Evolutionary conservation across 1,140 invertebrate genomes (phyloP), one percentile per base, ranked within the genome.

Genomic region (Nylanderia fulva): DNA sequence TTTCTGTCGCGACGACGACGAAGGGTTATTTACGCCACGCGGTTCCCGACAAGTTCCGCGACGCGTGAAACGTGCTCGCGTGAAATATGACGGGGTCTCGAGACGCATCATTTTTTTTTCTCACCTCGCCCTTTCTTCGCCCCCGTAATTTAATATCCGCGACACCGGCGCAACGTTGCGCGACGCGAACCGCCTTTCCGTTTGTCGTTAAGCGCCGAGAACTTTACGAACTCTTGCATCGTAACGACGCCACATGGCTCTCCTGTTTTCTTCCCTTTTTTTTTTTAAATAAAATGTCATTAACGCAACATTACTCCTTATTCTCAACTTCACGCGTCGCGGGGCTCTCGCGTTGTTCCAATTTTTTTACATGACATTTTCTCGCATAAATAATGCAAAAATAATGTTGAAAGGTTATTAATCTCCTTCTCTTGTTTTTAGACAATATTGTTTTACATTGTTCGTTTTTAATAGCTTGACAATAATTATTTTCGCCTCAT

Each of bases 11-110:
- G 27, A 39, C 48, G 52, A 33, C 24, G 56, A 15, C 58, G 39
- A 27, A 29, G 13, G 13, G 86, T 88, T 88, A 85, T 88, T 88
- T 88, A 85, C 86, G 27, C 76, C 64, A n/a, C 54, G 54, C 60
- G 75, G 15, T 4, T 15, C 9, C 56, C 39, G 33, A 2, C 21
- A 90, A 88, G 74, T 85, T 88, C 36, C 56, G 36, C 66, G 80
- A 85, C 85, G 86, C 86, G 84, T 85, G 86, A 88, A 90, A 85
- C 88, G 76, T 86, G 80, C 36, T 58, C 29, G 42, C 33, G 24
- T 82, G 66, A 90, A 90, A 85, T 88, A 85, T 74, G 69, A 86
- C 63, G 76, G 29, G 74, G 79, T 88, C 75, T 63, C 52, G 58
- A 24, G 21, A 52, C 75, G 24, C 72, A 15, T 58, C 64, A 72